Base-by-base conservation (phyloP, 2,113 vertebrate species). In the Cathartes aura region DNA sequence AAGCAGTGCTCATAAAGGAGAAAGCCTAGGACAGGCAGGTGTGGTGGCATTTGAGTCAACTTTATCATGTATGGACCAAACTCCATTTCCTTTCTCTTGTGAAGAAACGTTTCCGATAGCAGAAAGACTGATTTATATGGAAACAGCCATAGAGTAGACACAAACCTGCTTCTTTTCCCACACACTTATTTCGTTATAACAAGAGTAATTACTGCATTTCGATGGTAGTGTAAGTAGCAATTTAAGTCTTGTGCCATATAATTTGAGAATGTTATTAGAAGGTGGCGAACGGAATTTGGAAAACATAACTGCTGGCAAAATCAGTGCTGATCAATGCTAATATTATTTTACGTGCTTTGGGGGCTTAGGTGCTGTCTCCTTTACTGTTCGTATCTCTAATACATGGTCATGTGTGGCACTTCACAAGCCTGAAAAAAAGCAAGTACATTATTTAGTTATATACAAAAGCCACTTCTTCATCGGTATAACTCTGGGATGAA, bases 221-320 rank as follows among this genome's bases (percentile, higher is more conserved):
- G 14, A 15, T 89, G 34, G 88, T 53, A 52, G 48, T 40, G 13
- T 73, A 90, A 87, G 84, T 86, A 93, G 45, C 58, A 96, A 68
- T 93, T 90, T 94, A n/a, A 79, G 30, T 48, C 79, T 75, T 73
- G 43, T 45, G 58, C 66, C 43, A 48, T 79, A 82, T 64, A 89
- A 93, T 87, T 79, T 82, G 43, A 85, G 81, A 82, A 73, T 59
- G 55, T 78, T 82, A 85, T 79, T 79, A 79, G 64, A 82, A 96
- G 84, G 82, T 76, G 56, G 36, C 85, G 78, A 91, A 64, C 16
- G 53, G 15, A 82, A 93, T 94, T 82, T 90, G 70, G 78, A 82
- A 94, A 90, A 87, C 40, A 21, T 72, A 87, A 82, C 62, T 53
- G 34, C 82, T 80, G 64, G 60, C 58, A 64, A 82, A 91, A 96